Percentiles rank a stretch among this genome's conserved stretches.
Evolutionary conservation across 2,888 invertebrate genomes (phyloP).

Genomic region (Zootermopsis nevadensis): DNA sequence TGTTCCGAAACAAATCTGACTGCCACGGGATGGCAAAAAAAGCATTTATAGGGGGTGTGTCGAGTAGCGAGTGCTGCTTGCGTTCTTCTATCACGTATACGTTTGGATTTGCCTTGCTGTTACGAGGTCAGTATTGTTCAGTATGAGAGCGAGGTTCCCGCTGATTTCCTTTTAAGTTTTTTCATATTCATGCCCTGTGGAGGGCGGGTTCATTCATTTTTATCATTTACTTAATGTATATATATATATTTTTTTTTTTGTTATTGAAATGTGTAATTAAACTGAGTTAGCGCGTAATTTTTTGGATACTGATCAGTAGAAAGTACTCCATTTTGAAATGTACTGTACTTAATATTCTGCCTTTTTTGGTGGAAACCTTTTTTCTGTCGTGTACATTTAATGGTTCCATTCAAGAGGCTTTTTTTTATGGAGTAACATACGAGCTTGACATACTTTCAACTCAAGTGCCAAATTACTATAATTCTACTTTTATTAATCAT

Average conservation of each 20-base stretch:
- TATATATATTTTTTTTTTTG: not conserved
- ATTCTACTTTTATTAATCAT: not conserved
- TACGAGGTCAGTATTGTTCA: conserved; percentile 23
- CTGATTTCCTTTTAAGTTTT: not conserved
- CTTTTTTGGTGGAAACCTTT: not conserved
- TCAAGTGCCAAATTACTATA: conserved; percentile 31
- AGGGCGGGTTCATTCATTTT: conserved; percentile 35
- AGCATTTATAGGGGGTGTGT: too few relatives aligned
- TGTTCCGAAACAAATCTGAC: too few relatives aligned
- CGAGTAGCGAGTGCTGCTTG: too few relatives aligned
- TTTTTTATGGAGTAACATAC: not conserved
- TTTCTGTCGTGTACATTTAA: not conserved
- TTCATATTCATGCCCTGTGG: conserved; percentile 34
- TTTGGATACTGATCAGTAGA: not conserved
- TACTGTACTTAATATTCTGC: not conserved
- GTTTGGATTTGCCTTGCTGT: too few relatives aligned
- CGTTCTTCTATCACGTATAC: too few relatives aligned
- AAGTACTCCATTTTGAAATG: not conserved
- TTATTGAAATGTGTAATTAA: not conserved
- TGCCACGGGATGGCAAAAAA: too few relatives aligned
- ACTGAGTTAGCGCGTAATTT: not conserved
- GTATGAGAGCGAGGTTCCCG: not conserved
- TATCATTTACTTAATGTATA: not conserved
- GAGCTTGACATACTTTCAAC: conserved; percentile 10
- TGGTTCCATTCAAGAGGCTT: not conserved